phyloP scores from a whole-genome alignment of 1,140 invertebrate genomes.

The Rhagoletis zephyria region DNA sequence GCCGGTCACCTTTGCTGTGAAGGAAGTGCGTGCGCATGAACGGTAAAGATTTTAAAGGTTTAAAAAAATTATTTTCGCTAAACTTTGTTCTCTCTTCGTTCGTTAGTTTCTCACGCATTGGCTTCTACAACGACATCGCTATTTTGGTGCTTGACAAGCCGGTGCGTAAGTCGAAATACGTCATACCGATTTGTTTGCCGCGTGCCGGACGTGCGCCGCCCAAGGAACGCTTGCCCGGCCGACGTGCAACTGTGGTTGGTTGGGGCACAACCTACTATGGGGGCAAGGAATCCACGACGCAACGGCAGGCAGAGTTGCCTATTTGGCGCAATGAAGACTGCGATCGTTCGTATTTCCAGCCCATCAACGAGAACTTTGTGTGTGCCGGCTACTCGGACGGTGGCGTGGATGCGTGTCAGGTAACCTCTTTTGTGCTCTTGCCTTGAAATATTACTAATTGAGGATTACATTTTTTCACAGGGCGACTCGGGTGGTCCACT shows the following conservation, averaged over 20 bases:
- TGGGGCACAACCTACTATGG: constrained; percentile 92
- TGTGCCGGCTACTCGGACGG: constrained; percentile 92
- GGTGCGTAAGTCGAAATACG: constrained; percentile 85
- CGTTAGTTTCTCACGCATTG: constrained; percentile 82
- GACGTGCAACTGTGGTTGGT: constrained; percentile 88
- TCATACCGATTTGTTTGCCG: constrained; percentile 91
- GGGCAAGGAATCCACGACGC: constrained; percentile 86
- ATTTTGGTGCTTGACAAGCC: constrained; percentile 76
- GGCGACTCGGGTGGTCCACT: constrained; percentile 83
- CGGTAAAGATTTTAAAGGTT: constrained; percentile 62
- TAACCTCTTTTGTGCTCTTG: constrained; percentile 65
- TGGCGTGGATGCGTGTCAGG: constrained; percentile 93
- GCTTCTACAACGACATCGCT: constrained; percentile 94
- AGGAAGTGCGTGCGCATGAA: constrained; percentile 84
- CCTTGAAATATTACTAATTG: background rate
- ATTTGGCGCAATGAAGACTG: constrained; percentile 94
- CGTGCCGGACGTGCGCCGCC: constrained; percentile 65
- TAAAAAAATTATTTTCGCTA: background rate
- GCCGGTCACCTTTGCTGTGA: constrained; percentile 84
- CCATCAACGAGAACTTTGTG: constrained; percentile 90
- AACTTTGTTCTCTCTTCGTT: background rate
- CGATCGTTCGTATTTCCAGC: constrained; percentile 91
- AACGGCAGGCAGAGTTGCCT: constrained; percentile 87
- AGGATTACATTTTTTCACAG: constrained; percentile 52
- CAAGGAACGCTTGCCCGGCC: constrained; percentile 69